Conservation (phyloP, 2,888 invertebrate species). For the Agrotis exclamationis region DNA sequence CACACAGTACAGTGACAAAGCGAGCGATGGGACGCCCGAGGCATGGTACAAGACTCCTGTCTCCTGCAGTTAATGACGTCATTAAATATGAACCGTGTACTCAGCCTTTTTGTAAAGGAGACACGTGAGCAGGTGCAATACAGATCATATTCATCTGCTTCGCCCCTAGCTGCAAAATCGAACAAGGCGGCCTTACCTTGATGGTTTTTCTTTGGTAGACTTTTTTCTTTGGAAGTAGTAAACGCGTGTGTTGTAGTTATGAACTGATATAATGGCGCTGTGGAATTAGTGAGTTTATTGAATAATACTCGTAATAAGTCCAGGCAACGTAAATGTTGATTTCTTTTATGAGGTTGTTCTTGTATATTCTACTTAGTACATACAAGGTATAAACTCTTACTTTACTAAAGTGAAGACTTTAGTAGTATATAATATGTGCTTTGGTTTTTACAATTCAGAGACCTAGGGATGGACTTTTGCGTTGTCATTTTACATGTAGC, state of each 20-base stretch:
- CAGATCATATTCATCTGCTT: conserved; percentile 63
- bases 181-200: conserved; percentile 47
- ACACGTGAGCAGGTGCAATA: conserved; percentile 59
- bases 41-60: conserved; percentile 77
- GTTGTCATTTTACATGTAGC: no score
- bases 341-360: neutral
- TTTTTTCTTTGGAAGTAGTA: conserved; percentile 22
- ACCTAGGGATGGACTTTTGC: no score
- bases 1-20: conserved; percentile 69
- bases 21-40: conserved; percentile 68
- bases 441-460: no score
- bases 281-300: neutral
- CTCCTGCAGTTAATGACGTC: conserved; percentile 88
- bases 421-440: no score
- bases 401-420: no score
- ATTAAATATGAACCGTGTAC: conserved; percentile 86
- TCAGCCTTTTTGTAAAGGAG: conserved; percentile 66
- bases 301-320: neutral
- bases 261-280: neutral
- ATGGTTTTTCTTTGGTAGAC: conserved; percentile 35
- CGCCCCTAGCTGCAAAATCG: conserved; percentile 57
- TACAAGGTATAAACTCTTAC: no score
- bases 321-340: neutral
- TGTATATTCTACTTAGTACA: no score
- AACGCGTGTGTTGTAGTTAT: neutral